Evolutionary conservation across 2,797 vertebrate genomes (phyloP).

Genomic region (Gila robusta): DNA sequence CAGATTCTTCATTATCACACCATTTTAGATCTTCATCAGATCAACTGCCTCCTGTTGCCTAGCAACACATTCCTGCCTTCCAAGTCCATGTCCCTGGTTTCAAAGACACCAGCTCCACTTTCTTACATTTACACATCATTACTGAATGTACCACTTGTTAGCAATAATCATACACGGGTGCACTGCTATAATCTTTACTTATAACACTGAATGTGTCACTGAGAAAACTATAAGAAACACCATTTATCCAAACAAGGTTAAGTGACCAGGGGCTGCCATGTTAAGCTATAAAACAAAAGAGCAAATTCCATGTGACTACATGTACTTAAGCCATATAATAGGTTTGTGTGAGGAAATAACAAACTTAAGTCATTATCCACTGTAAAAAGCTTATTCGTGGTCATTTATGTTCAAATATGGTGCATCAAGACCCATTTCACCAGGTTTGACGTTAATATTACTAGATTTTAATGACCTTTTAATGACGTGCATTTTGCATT

Average conservation of each 20-base stretch:
- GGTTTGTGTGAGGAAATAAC: background rate
- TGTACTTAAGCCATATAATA: background rate
- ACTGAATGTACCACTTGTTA: slow-evolving; percentile 12
- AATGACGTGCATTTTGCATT: background rate
- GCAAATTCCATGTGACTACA: background rate
- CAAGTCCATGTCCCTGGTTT: slow-evolving; percentile 24
- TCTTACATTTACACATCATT: slow-evolving; percentile 17
- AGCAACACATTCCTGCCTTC: slow-evolving; percentile 59
- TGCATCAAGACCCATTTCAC: background rate
- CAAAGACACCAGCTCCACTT: slow-evolving; percentile 18
- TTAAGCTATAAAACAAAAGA: background rate
- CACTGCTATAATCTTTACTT: slow-evolving; percentile 12
- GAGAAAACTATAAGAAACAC: slow-evolving; percentile 1
- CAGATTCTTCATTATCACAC: slow-evolving; percentile 55
- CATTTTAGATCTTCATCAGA: slow-evolving; percentile 46
- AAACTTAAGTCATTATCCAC: background rate
- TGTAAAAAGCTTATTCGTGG: background rate
- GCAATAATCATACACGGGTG: slow-evolving; percentile 33
- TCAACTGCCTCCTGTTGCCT: slow-evolving; percentile 59
- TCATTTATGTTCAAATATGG: background rate
- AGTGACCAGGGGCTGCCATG: background rate
- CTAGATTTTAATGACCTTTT: background rate
- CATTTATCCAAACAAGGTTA: background rate
- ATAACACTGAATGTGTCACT: background rate
- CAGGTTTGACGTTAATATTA: background rate